Percentiles rank a stretch among this genome's conserved stretches.
These are phyloP conservation scores for Coreius guichenoti DNA, from an alignment of 2,797 vertebrate species.

Conservation along the genomic window DNA sequence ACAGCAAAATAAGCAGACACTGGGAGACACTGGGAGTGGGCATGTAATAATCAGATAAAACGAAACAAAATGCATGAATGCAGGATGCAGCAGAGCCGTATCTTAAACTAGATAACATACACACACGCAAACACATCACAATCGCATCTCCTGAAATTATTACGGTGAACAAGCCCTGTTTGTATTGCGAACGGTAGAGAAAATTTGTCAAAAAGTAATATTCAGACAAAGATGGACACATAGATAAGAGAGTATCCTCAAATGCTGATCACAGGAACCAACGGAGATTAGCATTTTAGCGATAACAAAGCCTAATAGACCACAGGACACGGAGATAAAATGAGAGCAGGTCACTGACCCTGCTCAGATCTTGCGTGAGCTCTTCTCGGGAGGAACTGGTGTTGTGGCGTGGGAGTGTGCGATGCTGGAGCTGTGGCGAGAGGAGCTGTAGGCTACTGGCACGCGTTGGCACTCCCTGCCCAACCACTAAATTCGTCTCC, in stretches of 20 bases:
- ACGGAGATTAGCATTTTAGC: background rate
- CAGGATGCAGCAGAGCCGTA: constrained; percentile 12
- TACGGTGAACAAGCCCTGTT: background rate
- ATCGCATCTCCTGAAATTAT: constrained; percentile 29
- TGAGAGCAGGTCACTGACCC: constrained; percentile 76
- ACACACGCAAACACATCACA: background rate
- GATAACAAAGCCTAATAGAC: background rate
- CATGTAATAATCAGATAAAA: constrained; percentile 27
- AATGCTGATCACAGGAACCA: constrained; percentile 4
- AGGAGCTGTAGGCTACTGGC: constrained; percentile 98
- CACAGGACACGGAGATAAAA: constrained; percentile 21
- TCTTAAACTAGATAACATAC: constrained; percentile 22
- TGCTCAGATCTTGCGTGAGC: constrained; percentile 84
- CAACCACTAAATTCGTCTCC: constrained; percentile 83
- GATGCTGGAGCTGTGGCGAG: constrained; percentile 94
- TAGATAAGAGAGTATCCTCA: constrained; percentile 3
- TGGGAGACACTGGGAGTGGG: constrained; percentile 26
- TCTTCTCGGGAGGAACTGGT: constrained; percentile 89
- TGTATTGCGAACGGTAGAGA: background rate
- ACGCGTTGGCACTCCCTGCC: constrained; percentile 91
- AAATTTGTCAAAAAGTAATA: background rate
- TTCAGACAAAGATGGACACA: constrained; percentile 10
- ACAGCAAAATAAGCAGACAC: constrained; percentile 61
- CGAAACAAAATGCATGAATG: constrained; percentile 23
- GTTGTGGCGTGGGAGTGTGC: constrained; percentile 86